Conservation (phyloP, 1,140 invertebrate genomes). For the Temnothorax curvispinosus region DNA sequence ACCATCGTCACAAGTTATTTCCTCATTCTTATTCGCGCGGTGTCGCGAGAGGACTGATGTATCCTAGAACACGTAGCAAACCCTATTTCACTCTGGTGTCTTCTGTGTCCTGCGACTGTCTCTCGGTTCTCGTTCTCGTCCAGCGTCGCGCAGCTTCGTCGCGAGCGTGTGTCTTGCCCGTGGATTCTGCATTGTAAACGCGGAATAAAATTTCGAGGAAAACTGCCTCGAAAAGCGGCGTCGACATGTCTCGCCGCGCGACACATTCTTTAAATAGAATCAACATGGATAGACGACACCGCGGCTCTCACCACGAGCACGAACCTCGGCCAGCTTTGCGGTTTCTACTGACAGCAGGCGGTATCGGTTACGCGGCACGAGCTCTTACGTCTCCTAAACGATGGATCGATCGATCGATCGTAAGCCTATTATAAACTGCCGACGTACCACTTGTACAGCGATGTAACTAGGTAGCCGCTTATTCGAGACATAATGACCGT, state of each 20-base stretch:
- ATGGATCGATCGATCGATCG: conserved; percentile 29
- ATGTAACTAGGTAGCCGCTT: conserved; percentile 24
- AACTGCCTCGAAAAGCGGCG: conserved; percentile 40
- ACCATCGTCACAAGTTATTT: conserved; percentile 6
- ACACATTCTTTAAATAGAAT: conserved; percentile 60
- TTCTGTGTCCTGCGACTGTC: background rate
- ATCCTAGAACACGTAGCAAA: conserved; percentile 31
- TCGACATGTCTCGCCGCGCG: conserved; percentile 19
- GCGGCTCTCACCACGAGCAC: background rate
- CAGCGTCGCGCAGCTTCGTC: background rate
- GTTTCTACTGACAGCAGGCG: conserved; percentile 27
- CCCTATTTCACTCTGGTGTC: conserved; percentile 24
- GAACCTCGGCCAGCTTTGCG: conserved; percentile 47
- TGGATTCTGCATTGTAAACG: conserved; percentile 29
- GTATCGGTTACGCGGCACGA: conserved; percentile 29
- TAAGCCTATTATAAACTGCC: conserved; percentile 55
- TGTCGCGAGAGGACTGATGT: conserved; percentile 23
- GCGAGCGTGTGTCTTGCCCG: background rate
- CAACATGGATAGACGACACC: conserved; percentile 47
- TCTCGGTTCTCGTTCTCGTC: background rate
- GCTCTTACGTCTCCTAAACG: background rate
- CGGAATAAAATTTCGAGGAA: conserved; percentile 41
- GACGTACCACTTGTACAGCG: conserved; percentile 4
- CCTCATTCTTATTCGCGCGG: background rate
- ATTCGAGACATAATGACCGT: conserved; percentile 43